Base-by-base conservation (phyloP, 2,797 vertebrate genomes). In the Myiothlypis chrysogaster region DNA sequence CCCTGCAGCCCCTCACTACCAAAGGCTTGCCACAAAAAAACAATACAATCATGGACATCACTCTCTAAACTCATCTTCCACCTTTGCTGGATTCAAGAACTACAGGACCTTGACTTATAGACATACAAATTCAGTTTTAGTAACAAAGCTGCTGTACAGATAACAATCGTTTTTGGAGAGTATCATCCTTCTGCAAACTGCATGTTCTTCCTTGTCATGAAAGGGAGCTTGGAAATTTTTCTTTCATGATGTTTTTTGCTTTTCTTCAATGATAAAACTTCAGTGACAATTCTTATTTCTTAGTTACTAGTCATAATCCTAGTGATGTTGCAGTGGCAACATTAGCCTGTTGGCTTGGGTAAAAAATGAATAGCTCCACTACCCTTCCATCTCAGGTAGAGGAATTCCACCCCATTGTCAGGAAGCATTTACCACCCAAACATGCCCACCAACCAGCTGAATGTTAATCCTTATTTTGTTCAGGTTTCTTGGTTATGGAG, bases 281-380 rank as follows among this genome's bases (percentile, higher is more conserved):
- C 6, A 66, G 21, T 18, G 8, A 37, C 15, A 52, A 41, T 25
- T 84, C 15, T 52, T 56, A n/a, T 24, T 76, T 80, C 41, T 70
- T 35, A 60, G 57, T 75, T 39, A 78, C 22, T 53, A 43, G 35
- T 53, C 55, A 63, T 20, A 72, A 77, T 32, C 23, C 43, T 21
- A 60, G 34, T 11, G 52, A 70, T 21, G 30, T 17, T 46, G 73
- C 7, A 39, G 64, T 19, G 53, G 21, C 23, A 81, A 43, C 3
- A 4, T 24, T 15, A 50, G 52, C 53, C 47, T 43, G 27, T 6
- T 57, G 24, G 5, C 35, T 44, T 49, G 28, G 28, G 24, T 53
- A 49, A 44, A 68, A 60, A 17, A 12, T 0, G 0, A 65, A 50
- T 7, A 2, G 8, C 20, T 72, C 44, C 8, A 32, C 39, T 56